Conservation (phyloP, 2,113 vertebrate species). For the Lathamus discolor region DNA sequence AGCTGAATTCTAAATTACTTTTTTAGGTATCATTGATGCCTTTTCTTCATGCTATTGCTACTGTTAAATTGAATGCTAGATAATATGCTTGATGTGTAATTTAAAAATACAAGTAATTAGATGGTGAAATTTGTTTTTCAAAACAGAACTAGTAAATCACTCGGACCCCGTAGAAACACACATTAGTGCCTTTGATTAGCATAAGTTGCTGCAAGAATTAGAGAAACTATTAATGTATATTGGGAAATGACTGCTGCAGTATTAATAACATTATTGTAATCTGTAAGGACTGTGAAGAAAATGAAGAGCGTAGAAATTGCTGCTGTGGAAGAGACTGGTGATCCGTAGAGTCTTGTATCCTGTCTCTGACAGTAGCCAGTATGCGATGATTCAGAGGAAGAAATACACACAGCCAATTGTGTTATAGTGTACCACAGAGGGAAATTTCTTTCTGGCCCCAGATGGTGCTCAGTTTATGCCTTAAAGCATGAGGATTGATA, state of each 20-base stretch:
- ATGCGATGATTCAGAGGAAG: conserved; percentile 51
- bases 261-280: conserved; percentile 71
- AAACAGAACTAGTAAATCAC: conserved; percentile 46
- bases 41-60: conserved; percentile 28
- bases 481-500: conserved; percentile 63
- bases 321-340: conserved; percentile 39
- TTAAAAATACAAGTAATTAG: conserved; percentile 53
- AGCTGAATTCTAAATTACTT: conserved; percentile 59
- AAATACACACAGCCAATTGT: conserved; percentile 34
- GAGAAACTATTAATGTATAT: conserved; percentile 60
- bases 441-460: conserved; percentile 48
- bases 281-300: conserved; percentile 54
- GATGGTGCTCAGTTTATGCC: conserved; percentile 57
- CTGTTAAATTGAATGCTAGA: conserved; percentile 26
- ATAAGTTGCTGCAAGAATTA: conserved; percentile 9
- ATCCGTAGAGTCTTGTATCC: conserved; percentile 20
- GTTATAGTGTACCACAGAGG: conserved; percentile 47
- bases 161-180: conserved; percentile 8
- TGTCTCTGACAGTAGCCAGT: conserved; percentile 47
- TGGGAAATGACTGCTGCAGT: conserved; percentile 43
- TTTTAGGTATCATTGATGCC: conserved; percentile 35
- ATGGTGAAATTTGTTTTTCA: background rate
- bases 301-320: conserved; percentile 11
- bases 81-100: conserved; percentile 26
- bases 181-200: conserved; percentile 21